Evolutionary conservation across 2,888 invertebrate genomes (phyloP).

Genomic region (Phytoseiulus persimilis): DNA sequence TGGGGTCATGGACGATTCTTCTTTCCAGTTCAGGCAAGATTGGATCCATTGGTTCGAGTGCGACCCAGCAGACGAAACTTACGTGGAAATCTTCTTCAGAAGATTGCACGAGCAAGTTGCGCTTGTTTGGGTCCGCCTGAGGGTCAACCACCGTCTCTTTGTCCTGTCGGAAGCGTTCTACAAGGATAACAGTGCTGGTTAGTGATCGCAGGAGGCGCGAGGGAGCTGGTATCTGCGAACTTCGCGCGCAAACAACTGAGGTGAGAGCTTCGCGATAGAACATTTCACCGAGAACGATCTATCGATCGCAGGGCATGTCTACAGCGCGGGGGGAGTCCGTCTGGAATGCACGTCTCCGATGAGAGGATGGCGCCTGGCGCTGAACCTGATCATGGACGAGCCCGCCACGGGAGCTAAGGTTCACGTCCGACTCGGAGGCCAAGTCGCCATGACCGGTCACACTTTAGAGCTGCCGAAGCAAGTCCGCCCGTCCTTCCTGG

Average conservation of each 20-base stretch:
- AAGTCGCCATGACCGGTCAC: slow-evolving; percentile 9
- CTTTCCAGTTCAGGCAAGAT: background rate
- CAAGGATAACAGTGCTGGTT: slow-evolving; percentile 8
- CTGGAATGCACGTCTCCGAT: background rate
- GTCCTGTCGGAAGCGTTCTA: background rate
- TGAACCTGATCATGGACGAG: background rate
- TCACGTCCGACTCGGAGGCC: slow-evolving; percentile 12
- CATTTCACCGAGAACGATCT: no score
- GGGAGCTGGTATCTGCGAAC: background rate
- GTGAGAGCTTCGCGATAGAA: no score
- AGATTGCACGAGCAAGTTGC: background rate
- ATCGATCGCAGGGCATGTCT: background rate
- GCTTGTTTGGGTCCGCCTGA: background rate
- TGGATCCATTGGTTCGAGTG: slow-evolving; percentile 8
- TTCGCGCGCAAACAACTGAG: no score
- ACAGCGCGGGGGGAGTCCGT: slow-evolving; percentile 20
- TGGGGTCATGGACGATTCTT: no score
- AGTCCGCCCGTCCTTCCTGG: background rate
- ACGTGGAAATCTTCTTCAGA: slow-evolving; percentile 15
- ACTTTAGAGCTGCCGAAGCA: slow-evolving; percentile 23
- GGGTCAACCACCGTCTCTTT: background rate
- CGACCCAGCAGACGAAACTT: background rate
- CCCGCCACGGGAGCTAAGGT: background rate
- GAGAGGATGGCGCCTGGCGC: background rate
- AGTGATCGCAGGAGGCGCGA: background rate